Conservation (phyloP, 2,797 vertebrate species). For the Enoplosus armatus region DNA sequence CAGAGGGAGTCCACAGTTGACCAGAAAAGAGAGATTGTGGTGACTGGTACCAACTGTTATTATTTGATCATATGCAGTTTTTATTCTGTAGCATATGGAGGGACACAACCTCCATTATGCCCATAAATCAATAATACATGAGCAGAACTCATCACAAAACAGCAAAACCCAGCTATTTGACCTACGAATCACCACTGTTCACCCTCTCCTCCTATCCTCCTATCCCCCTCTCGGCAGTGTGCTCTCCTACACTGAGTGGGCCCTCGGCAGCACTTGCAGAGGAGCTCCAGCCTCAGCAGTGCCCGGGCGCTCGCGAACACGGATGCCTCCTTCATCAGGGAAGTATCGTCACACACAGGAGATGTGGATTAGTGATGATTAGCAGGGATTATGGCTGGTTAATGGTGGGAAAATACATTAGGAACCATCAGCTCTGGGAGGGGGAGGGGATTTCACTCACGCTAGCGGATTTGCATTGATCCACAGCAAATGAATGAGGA, state of each 20-base stretch:
- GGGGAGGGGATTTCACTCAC: constrained; percentile 81
- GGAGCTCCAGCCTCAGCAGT: constrained; percentile 59
- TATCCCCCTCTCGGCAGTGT: constrained; percentile 37
- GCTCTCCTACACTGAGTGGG: constrained; percentile 54
- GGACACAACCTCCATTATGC: constrained; percentile 74
- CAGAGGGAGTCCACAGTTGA: constrained; percentile 43
- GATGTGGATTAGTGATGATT: constrained; percentile 91
- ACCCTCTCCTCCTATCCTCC: constrained; percentile 25
- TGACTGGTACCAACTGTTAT: constrained; percentile 70
- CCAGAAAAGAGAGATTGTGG: constrained; percentile 42
- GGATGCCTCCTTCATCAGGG: constrained; percentile 80
- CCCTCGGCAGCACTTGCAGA: constrained; percentile 56
- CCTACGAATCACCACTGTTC: constrained; percentile 55
- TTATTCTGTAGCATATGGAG: constrained; percentile 59
- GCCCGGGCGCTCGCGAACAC: constrained; percentile 56
- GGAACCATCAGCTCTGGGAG: constrained; percentile 81
- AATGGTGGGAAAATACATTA: constrained; percentile 91
- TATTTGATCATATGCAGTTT: constrained; percentile 73
- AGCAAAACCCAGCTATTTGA: constrained; percentile 69
- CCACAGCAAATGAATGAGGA: constrained; percentile 91
- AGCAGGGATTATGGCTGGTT: constrained; percentile 90
- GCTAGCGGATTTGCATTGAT: constrained; percentile 90
- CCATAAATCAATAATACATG: constrained; percentile 78
- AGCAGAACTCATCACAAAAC: constrained; percentile 74
- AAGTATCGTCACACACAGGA: constrained; percentile 86